Evolutionary conservation across 1,140 invertebrate genomes (phyloP), one percentile per base, ranked within the genome.

Genomic region (Drosophila pruinosa): DNA sequence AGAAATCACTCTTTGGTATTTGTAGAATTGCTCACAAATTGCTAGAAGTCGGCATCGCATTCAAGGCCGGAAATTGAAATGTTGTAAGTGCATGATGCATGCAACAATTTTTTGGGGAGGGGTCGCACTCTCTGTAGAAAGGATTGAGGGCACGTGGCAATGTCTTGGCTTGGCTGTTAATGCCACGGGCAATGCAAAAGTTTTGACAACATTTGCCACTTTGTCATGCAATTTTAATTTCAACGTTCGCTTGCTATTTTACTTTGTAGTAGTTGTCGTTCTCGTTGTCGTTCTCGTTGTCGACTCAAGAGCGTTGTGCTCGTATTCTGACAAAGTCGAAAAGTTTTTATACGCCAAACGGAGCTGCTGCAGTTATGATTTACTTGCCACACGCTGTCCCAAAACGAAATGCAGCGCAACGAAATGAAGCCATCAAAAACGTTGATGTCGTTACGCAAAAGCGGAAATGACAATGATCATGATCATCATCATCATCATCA

Each of bases 201-300:
- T 86, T 86, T 81, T 78, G 81, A 80, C 81, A 86, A 81, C 62
- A 86, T 81, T 80, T 80, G 81, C 77, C 81, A 86, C 81, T 86
- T 86, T 86, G 81, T 86, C 81, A 86, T 86, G 73, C 81, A 72
- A 85, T 85, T 85, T 85, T 85, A 85, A 85, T 85, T 85, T 77
- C 54, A 69, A 77, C 53, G 58, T 74, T 62, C 69, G 45, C 57
- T 50, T 58, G 34, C 48, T 69, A 70, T 78, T 76, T 56, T 74
- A 77, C 78, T 74, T 82, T 82, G 71, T 82, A 67, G 63, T 68
- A n/a, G n/a, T 67, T 39, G 67, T 75, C 38, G 38, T n/a, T n/a
- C n/a, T n/a, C n/a, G n/a, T n/a, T n/a, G n/a, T n/a, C n/a, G n/a
- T n/a, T n/a, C n/a, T n/a, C n/a, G n/a, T n/a, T n/a, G n/a, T 22